These are phyloP conservation scores for Karalla daura DNA, from an alignment of 2,797 vertebrate genomes.

Conservation along the genomic window DNA sequence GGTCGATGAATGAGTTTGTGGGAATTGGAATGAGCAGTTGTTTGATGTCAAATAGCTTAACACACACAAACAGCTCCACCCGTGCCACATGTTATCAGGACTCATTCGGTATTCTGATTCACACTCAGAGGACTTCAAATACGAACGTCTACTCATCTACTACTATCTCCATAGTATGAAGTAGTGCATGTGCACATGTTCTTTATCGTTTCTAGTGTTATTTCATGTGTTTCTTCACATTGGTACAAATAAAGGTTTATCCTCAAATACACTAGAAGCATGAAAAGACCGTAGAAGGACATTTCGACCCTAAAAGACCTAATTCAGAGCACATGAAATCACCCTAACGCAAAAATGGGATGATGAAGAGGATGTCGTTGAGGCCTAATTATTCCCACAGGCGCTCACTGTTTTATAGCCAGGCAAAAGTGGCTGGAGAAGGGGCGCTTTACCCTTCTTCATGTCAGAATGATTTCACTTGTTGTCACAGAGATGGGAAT, in stretches of 20 bases:
- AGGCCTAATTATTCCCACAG: conserved; percentile 3
- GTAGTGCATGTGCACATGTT: too few species aligned
- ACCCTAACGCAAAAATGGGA: conserved; percentile 2
- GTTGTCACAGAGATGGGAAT: conserved; percentile 55
- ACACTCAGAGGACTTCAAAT: too few species aligned
- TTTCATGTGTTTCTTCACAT: too few species aligned
- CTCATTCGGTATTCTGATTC: too few species aligned
- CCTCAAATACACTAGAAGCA: too few species aligned
- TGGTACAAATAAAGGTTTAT: too few species aligned
- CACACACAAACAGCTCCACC: neutral
- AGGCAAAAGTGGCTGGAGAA: conserved; percentile 7
- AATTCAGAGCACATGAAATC: too few species aligned
- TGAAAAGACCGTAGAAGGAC: too few species aligned
- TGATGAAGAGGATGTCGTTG: conserved; percentile 3
- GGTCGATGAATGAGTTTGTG: conserved; percentile 34
- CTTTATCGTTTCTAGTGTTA: too few species aligned
- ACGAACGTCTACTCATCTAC: too few species aligned
- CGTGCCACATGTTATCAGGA: neutral
- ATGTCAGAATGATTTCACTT: conserved; percentile 51
- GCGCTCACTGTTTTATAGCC: conserved; percentile 5
- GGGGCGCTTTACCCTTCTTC: neutral
- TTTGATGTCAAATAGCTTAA: conserved; percentile 27
- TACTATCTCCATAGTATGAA: too few species aligned
- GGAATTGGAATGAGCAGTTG: conserved; percentile 45
- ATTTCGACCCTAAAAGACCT: too few species aligned